phyloP scores from a whole-genome alignment of 2,113 vertebrate species.

The Tiliqua scincoides region DNA sequence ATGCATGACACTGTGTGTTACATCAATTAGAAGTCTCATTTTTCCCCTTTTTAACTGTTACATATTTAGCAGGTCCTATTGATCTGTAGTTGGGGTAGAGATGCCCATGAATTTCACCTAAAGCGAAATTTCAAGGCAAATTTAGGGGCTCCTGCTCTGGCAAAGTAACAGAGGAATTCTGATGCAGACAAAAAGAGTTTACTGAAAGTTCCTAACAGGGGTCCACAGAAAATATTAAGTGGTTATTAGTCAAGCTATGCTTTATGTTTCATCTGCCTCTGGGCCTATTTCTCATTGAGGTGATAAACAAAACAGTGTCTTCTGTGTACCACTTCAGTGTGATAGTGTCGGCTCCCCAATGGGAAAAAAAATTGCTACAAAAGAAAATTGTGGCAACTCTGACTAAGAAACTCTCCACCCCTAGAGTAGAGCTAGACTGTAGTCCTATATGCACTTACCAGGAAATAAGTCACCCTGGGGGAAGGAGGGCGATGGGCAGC shows the following conservation, averaged over 20 bases:
- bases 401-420: not conserved
- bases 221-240: not conserved
- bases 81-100: not conserved
- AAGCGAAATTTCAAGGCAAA: constrained; percentile 10
- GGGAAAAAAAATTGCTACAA: not conserved
- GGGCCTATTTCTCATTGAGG: not conserved
- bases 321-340: not conserved
- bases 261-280: not conserved
- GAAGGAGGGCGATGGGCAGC: too few species aligned
- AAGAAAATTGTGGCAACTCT: not conserved
- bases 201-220: not conserved
- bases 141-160: not conserved
- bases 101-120: not conserved
- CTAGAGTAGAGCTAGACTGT: not conserved
- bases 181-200: not conserved
- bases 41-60: not conserved
- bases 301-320: not conserved
- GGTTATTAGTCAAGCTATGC: not conserved
- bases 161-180: not conserved
- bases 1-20: constrained; percentile 5
- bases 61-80: constrained; percentile 24
- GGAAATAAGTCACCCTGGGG: too few species aligned
- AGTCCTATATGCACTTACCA: too few species aligned
- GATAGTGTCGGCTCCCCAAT: too few species aligned
- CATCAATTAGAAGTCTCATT: constrained; percentile 15